Evolutionary conservation across 2,797 vertebrate species (phyloP).

Genomic region (Hypotaenidia okinawae): DNA sequence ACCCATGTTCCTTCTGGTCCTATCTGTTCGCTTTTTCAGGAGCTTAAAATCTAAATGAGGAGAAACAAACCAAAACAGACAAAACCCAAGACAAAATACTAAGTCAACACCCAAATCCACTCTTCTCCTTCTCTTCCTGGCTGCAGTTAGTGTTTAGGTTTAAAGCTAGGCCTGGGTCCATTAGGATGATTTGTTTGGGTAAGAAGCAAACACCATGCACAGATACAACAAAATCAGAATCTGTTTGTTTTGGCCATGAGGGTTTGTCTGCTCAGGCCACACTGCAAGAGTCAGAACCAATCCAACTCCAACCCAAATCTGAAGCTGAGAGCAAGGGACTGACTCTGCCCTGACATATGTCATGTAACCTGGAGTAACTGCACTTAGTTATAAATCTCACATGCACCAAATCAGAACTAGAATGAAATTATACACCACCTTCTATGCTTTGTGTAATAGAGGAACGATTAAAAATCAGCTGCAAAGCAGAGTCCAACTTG

Average conservation of each 20-base stretch:
- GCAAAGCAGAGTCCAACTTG: background rate
- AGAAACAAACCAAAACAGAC: background rate
- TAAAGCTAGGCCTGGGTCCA: background rate
- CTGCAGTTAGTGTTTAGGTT: background rate
- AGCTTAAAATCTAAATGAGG: background rate
- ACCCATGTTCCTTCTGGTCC: background rate
- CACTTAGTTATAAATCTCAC: background rate
- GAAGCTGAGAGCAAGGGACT: background rate
- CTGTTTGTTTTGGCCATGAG: background rate
- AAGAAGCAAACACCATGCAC: constrained; percentile 4
- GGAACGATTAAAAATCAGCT: background rate
- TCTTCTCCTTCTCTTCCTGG: background rate
- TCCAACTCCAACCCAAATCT: rapidly evolving
- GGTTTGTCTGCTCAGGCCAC: background rate
- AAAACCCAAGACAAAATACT: background rate
- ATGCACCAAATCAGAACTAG: background rate
- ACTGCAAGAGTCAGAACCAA: background rate
- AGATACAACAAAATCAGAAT: background rate
- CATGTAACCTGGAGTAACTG: background rate
- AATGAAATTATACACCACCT: background rate
- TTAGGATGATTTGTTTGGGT: constrained; percentile 2
- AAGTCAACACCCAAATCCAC: background rate
- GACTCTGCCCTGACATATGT: background rate
- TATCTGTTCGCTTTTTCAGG: background rate
- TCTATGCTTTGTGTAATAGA: background rate